Percentiles rank a stretch among this genome's conserved stretches.
Conservation (phyloP, 2,797 vertebrate genomes). For the Myotis findleyi region DNA sequence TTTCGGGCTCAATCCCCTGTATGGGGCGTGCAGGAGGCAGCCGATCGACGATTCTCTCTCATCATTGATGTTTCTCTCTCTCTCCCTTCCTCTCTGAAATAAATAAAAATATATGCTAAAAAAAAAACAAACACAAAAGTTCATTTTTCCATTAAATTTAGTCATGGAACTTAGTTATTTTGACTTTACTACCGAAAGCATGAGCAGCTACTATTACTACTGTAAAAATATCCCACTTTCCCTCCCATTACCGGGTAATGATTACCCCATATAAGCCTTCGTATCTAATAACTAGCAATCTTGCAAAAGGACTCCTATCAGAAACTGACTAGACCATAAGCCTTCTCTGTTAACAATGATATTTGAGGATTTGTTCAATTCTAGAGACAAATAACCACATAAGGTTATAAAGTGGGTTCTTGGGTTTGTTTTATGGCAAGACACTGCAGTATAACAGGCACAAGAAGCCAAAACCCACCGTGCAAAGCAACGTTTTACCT, state of each 20-base stretch:
- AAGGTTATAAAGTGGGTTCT: slow-evolving; percentile 1
- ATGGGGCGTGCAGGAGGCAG: neutral
- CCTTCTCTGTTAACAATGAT: neutral
- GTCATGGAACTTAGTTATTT: neutral
- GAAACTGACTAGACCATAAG: neutral
- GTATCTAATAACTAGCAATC: neutral
- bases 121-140: neutral
- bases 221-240: neutral
- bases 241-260: neutral
- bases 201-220: neutral
- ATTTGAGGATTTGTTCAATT: neutral
- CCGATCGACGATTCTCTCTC: neutral
- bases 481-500: neutral
- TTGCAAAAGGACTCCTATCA: neutral
- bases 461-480: neutral
- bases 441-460: neutral
- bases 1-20: too few species aligned
- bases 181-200: slow-evolving; percentile 1
- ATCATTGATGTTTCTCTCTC: neutral
- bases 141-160: neutral
- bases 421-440: neutral
- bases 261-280: neutral
- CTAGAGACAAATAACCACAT: slow-evolving; percentile 5
- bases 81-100: neutral
- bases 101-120: neutral